Base-by-base conservation (phyloP, 2,797 vertebrate species). In the Brachyrhaphis roseni region DNA sequence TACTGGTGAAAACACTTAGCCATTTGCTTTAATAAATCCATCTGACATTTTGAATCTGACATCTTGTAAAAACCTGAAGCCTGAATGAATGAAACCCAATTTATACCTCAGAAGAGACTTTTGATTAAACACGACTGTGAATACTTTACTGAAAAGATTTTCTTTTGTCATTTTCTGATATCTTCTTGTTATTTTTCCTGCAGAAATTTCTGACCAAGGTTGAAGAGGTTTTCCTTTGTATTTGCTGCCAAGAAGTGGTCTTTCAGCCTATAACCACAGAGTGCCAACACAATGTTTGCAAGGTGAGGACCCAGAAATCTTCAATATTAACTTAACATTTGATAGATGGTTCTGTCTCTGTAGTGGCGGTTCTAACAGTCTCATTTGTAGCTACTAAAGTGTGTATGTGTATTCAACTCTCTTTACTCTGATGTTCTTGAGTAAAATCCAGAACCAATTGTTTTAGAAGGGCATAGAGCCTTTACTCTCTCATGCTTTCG, bases 181-280 rank as follows among this genome's bases (percentile, higher is more conserved):
- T 6, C 3, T 41, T 55, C 7, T 36, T 64, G 31, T 5, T n/a
- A n/a, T n/a, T 78, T 81, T 2, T 1, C 34, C 81, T 89, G 0
- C 94, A 99, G 97, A 97, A 96, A 91, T 99, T 99, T 85, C 90
- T 99, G 62, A 98, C 72, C 82, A 98, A 98, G 84, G 98, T 99
- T 73, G 97, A 98, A 82, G 98, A 99, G 74, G 91, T 97, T 3
- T 99, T 99, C 85, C 91, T 97, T 84, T 99, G 98, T 75, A 98
- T 99, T 70, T 99, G 98, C 94, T 99, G 98, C 81, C 98, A 99
- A 93, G 98, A 99, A 90, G 96, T 99, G 53, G 98, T 99, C 74
- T 98, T 92, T 82, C 95, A 96, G 85, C 98, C 98, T 0, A 81
- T 99, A 91, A 99, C 98, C 34, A 99, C 98, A 0, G 96, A 97